phyloP scores from a whole-genome alignment of 2,888 invertebrate species.

The Tiliacea citrago region DNA sequence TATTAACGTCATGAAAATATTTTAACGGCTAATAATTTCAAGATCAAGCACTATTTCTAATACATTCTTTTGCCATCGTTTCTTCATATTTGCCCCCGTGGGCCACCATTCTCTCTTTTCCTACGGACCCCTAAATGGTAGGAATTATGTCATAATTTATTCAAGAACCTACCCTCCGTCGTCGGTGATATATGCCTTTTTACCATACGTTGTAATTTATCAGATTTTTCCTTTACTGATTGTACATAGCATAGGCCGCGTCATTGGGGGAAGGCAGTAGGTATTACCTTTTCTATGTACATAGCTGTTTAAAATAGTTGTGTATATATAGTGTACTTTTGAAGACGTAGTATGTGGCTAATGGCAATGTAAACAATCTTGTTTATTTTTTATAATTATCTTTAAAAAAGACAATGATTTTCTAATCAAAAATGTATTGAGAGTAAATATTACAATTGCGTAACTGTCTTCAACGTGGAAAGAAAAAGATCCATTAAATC shows the following conservation, averaged over 20 bases:
- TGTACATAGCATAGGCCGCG: slow-evolving; percentile 19
- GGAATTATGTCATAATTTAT: slow-evolving; percentile 61
- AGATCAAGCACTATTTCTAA: not conserved
- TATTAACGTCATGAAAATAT: not conserved
- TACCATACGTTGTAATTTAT: slow-evolving; percentile 52
- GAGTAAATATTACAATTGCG: too few relatives aligned
- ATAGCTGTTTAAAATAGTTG: not conserved
- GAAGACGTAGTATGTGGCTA: too few relatives aligned
- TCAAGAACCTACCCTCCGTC: slow-evolving; percentile 47
- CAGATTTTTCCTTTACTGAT: slow-evolving; percentile 57
- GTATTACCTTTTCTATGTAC: slow-evolving; percentile 9
- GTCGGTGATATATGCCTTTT: slow-evolving; percentile 26
- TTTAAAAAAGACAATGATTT: too few relatives aligned
- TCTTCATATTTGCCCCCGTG: not conserved
- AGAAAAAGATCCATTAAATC: too few relatives aligned
- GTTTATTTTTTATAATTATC: too few relatives aligned
- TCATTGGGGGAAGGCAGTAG: not conserved
- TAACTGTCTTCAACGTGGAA: too few relatives aligned
- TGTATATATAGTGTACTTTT: not conserved
- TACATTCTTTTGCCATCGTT: not conserved
- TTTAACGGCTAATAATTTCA: not conserved
- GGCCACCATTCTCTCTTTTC: not conserved
- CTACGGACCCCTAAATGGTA: slow-evolving; percentile 42
- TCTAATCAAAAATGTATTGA: too few relatives aligned
- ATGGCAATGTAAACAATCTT: too few relatives aligned